A percentile compares a stretch with the other conserved stretches of the same genome.
Evolutionary conservation across 2,888 invertebrate genomes (phyloP).

Genomic region (Syritta pipiens): DNA sequence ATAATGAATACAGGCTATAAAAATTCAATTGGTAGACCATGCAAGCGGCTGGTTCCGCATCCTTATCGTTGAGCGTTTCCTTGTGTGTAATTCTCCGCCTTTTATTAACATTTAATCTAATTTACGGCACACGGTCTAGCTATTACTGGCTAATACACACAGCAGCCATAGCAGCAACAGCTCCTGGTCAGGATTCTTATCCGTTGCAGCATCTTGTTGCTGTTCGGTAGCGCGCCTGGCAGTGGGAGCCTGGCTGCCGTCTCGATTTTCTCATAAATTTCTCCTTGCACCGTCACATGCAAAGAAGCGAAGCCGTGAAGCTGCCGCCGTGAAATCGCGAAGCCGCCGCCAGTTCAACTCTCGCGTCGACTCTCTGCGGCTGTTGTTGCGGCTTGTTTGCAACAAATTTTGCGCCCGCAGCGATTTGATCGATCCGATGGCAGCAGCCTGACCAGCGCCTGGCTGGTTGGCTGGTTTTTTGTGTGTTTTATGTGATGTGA

Average conservation of each 20-base stretch:
- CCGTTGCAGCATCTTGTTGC: slow-evolving; percentile 59
- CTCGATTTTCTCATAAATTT: slow-evolving; percentile 65
- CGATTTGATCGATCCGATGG: slow-evolving; percentile 67
- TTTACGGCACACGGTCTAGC: slow-evolving; percentile 67
- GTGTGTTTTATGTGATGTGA: slow-evolving; percentile 57
- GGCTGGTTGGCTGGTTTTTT: slow-evolving; percentile 10
- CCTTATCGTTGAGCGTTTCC: slow-evolving; percentile 59
- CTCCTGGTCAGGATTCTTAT: slow-evolving; percentile 50
- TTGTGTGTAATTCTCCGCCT: slow-evolving; percentile 66
- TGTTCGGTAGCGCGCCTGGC: slow-evolving; percentile 1
- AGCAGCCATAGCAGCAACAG: neutral
- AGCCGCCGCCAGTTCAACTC: no score
- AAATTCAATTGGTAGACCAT: slow-evolving; percentile 57
- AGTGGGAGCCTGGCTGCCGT: slow-evolving; percentile 4
- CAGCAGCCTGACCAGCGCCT: slow-evolving; percentile 12
- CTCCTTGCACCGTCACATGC: slow-evolving; percentile 51
- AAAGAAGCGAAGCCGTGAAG: slow-evolving; percentile 43
- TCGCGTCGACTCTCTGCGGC: no score
- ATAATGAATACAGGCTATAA: slow-evolving; percentile 67
- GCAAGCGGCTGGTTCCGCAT: slow-evolving; percentile 56
- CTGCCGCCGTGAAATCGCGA: no score
- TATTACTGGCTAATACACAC: slow-evolving; percentile 59
- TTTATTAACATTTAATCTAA: slow-evolving; percentile 70
- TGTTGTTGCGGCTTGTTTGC: slow-evolving; percentile 25
- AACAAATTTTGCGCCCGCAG: slow-evolving; percentile 63